Base-by-base conservation (phyloP, 2,888 invertebrate species). In the Andrena haemorrhoa region DNA sequence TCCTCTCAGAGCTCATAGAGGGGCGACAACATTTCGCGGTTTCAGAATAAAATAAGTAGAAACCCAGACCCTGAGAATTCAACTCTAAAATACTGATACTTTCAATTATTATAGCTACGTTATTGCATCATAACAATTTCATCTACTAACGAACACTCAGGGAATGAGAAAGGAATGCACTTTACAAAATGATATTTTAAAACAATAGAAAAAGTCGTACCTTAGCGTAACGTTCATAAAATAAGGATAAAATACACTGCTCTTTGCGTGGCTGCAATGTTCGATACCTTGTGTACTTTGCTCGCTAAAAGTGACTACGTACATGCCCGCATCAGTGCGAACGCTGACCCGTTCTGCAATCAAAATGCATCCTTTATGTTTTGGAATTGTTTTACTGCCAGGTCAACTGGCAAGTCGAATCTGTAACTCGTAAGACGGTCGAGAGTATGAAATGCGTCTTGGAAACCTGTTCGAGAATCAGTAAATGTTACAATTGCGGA, bases 341-440 rank as follows among this genome's bases (percentile, higher is more conserved):
- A 58, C 31, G n/a, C 41, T 12, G 61, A 51, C 23, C 35, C 58
- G 68, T 65, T 56, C 63, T 3, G 66, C 53, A 68, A 89, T 93
- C 91, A 94, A 85, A 94, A 94, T 80, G 94, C 98, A 95, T 99
- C 99, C 95, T 98, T 98, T 94, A 99, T 99, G 95, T 99, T 99
- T 93, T 98, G 98, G 93, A 99, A 98, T 92, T 99, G 99, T 92
- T 98, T 96, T 58, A 99, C 97, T 56, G 99, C 99, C 90, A 99
- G 95, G 94, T 99, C 99, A 20, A 99, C 98, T 0, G 99, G 99
- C 91, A 99, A 95, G 92, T 98, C 97, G 94, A 99, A 99, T 92
- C 98, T 97, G 91, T 97, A 96, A 73, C 96, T 96, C 71, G 97
- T 97, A 71, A 99, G 95, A 74, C 96, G 96, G 92, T 99, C 99